Evolutionary conservation across 2,797 vertebrate genomes (phyloP), one percentile per base, ranked within the genome.

Genomic region (Enteromius viviparus): DNA sequence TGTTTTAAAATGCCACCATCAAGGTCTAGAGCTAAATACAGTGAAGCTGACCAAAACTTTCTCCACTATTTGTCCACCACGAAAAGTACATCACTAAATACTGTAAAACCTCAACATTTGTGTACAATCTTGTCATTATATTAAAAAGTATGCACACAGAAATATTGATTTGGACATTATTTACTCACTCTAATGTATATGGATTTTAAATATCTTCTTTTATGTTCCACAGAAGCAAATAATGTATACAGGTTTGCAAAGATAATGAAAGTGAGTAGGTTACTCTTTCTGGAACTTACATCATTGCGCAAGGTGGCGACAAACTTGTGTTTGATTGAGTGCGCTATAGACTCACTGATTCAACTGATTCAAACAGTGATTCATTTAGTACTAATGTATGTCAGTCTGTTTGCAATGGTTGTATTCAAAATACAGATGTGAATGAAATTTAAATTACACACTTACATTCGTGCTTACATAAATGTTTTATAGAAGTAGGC

Each of bases 31-130:
- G 21, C 19, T n/a, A 42, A 66, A 62, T 53, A 12, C 32, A 26
- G 74, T 45, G 6, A 69, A 45, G 40, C 66, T 23, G 6, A 26
- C 26, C 26, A 26, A 14, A 60, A 69, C 21, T 45, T n/a, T 45
- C 40, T 15, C 68, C 68, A 69, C n/a, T 69, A 23, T 69, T 42
- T 42, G 66, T 69, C 66, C 66, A 69, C 8, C 40, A 69, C n/a
- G 26, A n/a, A 70, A 70, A 45, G 2, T 15, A 1, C 11, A 23
- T n/a, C 4, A 4, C n/a, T 12, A 26, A 69, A 26, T 17, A 14
- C 14, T 26, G n/a, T 2, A 45, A 68, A 70, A 26, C 68, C 12
- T 42, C 14, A 45, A 45, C 6, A 70, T 26, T 32, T 45, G 6
- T 26, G 12, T 17, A 45, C n/a, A 2, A 1, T 42, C 40, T 69